Percentiles rank a stretch among this genome's conserved stretches.
These are phyloP conservation scores for Strigops habroptila DNA, from an alignment of 2,113 vertebrate species.

Conservation along the genomic window DNA sequence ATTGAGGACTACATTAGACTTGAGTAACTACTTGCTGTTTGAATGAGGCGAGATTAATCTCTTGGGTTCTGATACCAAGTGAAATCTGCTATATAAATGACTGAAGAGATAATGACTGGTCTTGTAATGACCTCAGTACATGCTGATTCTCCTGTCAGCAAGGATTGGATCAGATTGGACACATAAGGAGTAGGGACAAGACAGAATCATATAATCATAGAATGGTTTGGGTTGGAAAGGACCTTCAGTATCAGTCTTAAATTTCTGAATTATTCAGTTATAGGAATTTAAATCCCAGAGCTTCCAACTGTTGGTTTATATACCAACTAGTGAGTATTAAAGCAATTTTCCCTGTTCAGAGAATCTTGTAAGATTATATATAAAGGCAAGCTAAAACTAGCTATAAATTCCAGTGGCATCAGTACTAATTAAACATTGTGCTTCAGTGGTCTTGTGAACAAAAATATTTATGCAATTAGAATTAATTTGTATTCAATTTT, in stretches of 20 bases:
- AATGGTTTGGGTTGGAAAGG: neutral
- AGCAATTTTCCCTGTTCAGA: neutral
- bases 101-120: neutral
- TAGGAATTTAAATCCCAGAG: neutral
- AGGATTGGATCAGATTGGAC: neutral
- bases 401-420: neutral
- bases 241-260: neutral
- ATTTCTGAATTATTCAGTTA: neutral
- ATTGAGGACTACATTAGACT: neutral
- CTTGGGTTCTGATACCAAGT: neutral
- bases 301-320: neutral
- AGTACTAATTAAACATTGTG: neutral
- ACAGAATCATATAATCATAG: neutral
- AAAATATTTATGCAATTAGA: neutral
- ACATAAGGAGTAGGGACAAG: neutral
- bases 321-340: neutral
- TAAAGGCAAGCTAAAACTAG: neutral
- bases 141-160: neutral
- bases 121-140: neutral
- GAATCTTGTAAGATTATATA: neutral
- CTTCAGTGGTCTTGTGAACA: neutral
- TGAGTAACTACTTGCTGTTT: neutral
- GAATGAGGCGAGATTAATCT: neutral
- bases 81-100: neutral
- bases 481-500: neutral